Evolutionary conservation across 2,113 vertebrate species (phyloP).

Genomic region (Procavia capensis): DNA sequence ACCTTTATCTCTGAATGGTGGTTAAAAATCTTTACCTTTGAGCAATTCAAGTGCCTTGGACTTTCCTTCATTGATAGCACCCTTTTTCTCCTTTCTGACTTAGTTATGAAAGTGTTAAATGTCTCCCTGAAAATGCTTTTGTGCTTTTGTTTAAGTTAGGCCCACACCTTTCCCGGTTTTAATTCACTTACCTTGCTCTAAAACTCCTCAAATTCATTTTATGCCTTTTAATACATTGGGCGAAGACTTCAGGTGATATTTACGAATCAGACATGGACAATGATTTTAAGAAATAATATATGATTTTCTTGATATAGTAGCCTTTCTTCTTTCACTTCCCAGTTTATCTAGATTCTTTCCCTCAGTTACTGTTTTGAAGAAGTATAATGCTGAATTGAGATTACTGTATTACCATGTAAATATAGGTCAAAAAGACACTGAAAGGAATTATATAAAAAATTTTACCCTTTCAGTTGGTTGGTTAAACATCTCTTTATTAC

Average conservation of each 20-base stretch:
- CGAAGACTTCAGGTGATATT: constrained; percentile 47
- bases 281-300: constrained; percentile 29
- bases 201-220: constrained; percentile 50
- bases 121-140: neutral
- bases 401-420: constrained; percentile 6
- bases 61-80: neutral
- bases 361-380: neutral
- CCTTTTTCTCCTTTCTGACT: neutral
- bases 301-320: neutral
- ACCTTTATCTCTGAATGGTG: neutral
- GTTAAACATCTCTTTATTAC: neutral
- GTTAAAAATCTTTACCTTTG: neutral
- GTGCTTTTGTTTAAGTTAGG: constrained; percentile 10
- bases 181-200: neutral
- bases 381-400: neutral
- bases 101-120: constrained; percentile 43
- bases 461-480: neutral
- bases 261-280: neutral
- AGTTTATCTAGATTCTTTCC: constrained; percentile 8
- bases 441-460: constrained; percentile 22
- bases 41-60: neutral
- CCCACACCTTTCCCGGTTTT: neutral
- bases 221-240: constrained; percentile 27
- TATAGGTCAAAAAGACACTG: constrained; percentile 7
- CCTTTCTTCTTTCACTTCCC: neutral